A percentile compares a stretch with the other conserved stretches of the same genome.
phyloP scores from a whole-genome alignment of 2,888 invertebrate genomes.

The Dorcus hopei region DNA sequence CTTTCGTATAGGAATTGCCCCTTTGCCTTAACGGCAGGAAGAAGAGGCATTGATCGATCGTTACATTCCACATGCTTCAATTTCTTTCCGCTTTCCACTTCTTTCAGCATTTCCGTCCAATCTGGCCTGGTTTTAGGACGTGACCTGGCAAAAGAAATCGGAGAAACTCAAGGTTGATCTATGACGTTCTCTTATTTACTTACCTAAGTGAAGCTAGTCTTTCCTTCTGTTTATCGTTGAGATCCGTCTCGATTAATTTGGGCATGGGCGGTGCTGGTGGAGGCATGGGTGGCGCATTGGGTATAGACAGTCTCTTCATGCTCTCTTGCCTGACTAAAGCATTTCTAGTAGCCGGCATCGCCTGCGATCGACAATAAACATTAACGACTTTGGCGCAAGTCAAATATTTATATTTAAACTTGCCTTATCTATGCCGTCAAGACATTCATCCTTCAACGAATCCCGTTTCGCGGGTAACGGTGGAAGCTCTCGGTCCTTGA shows the following conservation, averaged over 20 bases:
- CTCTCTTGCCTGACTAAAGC: slow-evolving; percentile 43
- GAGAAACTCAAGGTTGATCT: background rate
- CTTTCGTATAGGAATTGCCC: slow-evolving; percentile 85
- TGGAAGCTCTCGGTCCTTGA: slow-evolving; percentile 39
- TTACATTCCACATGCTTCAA: slow-evolving; percentile 81
- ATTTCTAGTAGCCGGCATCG: slow-evolving; percentile 41
- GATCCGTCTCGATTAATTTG: slow-evolving; percentile 51
- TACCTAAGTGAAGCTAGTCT: slow-evolving; percentile 69
- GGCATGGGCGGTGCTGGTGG: slow-evolving; percentile 62
- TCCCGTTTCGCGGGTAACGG: slow-evolving; percentile 24
- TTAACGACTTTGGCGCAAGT: background rate
- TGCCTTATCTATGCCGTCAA: slow-evolving; percentile 27
- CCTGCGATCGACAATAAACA: slow-evolving; percentile 28
- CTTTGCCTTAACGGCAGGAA: slow-evolving; percentile 65
- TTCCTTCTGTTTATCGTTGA: slow-evolving; percentile 61
- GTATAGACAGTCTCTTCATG: slow-evolving; percentile 37
- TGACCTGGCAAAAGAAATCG: slow-evolving; percentile 45
- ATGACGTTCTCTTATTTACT: slow-evolving; percentile 36
- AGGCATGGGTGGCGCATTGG: slow-evolving; percentile 41
- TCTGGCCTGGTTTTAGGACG: slow-evolving; percentile 80
- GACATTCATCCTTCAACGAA: slow-evolving; percentile 18
- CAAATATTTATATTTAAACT: background rate
- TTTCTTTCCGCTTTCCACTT: slow-evolving; percentile 78
- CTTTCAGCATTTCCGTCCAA: slow-evolving; percentile 89
- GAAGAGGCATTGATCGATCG: slow-evolving; percentile 64